Evolutionary conservation across 1,140 invertebrate genomes (phyloP).

Genomic region (Dufourea novaeangliae): DNA sequence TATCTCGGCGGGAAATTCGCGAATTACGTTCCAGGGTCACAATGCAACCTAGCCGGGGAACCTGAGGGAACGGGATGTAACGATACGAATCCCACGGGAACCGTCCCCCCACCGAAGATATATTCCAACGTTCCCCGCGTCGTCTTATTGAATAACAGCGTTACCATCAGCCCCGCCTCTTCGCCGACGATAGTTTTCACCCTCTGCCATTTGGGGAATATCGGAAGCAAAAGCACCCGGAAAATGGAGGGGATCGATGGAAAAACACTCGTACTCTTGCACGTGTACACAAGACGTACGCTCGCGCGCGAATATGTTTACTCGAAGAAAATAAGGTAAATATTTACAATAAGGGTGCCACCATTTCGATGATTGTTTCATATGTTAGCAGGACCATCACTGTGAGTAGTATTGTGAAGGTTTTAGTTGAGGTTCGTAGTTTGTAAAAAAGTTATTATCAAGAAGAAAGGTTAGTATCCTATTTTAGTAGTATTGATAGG

Average conservation of each 20-base stretch:
- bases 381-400: too few species aligned
- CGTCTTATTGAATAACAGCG: slow-evolving; percentile 66
- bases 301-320: not conserved
- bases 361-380: too few species aligned
- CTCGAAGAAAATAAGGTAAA: too few species aligned
- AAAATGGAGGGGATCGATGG: slow-evolving; percentile 49
- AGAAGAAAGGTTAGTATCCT: too few species aligned
- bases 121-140: slow-evolving; percentile 36
- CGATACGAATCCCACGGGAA: slow-evolving; percentile 62
- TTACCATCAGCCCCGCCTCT: slow-evolving; percentile 45
- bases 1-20: slow-evolving; percentile 49
- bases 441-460: too few species aligned
- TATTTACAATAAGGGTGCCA: too few species aligned
- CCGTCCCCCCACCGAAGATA: slow-evolving; percentile 36
- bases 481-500: too few species aligned
- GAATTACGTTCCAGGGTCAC: slow-evolving; percentile 47
- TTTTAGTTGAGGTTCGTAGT: too few species aligned
- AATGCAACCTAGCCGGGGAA: slow-evolving; percentile 44
- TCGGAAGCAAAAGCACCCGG: slow-evolving; percentile 10
- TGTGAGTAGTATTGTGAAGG: too few species aligned
- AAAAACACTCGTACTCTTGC: slow-evolving; percentile 22
- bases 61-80: slow-evolving; percentile 53
- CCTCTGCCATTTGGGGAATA: slow-evolving; percentile 50
- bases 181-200: slow-evolving; percentile 32
- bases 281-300: too few species aligned